These are phyloP conservation scores for Drosophila tristis DNA, from an alignment of 1,140 invertebrate species.

Conservation along the genomic window DNA sequence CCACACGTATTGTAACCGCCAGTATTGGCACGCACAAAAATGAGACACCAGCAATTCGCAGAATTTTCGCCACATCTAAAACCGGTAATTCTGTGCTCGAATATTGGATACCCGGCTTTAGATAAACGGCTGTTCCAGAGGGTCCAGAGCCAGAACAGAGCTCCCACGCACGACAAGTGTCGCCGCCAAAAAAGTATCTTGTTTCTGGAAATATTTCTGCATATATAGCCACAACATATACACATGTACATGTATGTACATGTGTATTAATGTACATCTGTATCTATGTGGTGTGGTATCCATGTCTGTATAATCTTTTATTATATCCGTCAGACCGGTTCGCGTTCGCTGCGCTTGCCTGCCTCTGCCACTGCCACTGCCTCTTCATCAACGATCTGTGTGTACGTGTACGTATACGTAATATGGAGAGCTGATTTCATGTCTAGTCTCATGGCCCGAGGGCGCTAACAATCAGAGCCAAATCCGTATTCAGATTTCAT, in stretches of 20 bases:
- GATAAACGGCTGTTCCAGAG: conserved; percentile 7
- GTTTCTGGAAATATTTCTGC: conserved; percentile 44
- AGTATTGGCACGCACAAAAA: conserved; percentile 20
- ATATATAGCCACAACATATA: neutral
- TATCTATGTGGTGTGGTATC: conserved; percentile 5
- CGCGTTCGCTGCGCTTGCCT: conserved; percentile 54
- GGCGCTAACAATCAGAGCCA: neutral
- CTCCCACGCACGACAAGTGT: conserved; percentile 72
- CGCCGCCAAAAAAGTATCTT: conserved; percentile 54
- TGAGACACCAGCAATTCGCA: conserved; percentile 28
- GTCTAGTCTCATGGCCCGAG: conserved; percentile 34
- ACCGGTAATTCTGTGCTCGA: conserved; percentile 28
- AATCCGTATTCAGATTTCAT: too few species aligned
- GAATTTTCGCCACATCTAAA: conserved; percentile 31
- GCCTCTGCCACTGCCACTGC: conserved; percentile 26
- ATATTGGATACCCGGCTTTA: too few species aligned
- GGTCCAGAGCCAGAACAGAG: conserved; percentile 17
- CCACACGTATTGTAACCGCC: too few species aligned
- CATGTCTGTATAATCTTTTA: conserved; percentile 28
- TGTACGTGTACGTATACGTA: conserved; percentile 43
- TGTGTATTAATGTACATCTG: neutral
- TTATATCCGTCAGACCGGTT: conserved; percentile 48
- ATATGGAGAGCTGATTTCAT: conserved; percentile 43
- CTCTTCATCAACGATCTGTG: conserved; percentile 1
- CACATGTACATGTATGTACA: too few species aligned